These are phyloP conservation scores for Holcopasites calliopsidis DNA, from an alignment of 1,140 invertebrate genomes.

Conservation along the genomic window DNA sequence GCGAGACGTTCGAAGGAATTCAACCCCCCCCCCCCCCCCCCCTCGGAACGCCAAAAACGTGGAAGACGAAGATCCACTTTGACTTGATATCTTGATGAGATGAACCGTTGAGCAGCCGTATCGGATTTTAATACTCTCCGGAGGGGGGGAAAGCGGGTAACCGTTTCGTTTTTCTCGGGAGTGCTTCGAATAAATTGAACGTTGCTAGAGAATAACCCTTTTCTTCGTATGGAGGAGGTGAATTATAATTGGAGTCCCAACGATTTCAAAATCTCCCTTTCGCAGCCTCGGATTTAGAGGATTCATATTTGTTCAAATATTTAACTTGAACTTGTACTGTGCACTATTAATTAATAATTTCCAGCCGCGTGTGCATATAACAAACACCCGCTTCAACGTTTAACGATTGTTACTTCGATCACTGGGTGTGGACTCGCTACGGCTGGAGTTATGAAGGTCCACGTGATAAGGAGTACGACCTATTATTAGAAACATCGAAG, in stretches of 20 bases:
- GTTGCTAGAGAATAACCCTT: background rate
- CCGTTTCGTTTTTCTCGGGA: background rate
- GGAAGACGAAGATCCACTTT: slow-evolving; percentile 36
- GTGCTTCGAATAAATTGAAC: background rate
- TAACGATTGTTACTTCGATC: background rate
- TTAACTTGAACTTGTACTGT: no score
- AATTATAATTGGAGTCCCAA: background rate
- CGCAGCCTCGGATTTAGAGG: no score
- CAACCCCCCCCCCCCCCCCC: no score
- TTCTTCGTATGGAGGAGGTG: background rate
- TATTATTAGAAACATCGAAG: slow-evolving; percentile 15
- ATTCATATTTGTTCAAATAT: no score
- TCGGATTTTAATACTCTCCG: slow-evolving; percentile 4
- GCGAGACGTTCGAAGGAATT: no score
- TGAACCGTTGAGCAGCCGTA: background rate
- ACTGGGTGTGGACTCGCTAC: background rate
- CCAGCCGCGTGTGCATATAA: background rate
- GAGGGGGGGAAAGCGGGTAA: background rate
- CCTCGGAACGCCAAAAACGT: slow-evolving; percentile 21
- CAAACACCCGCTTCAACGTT: background rate
- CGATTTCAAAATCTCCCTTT: no score
- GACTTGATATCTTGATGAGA: slow-evolving; percentile 51
- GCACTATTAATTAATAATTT: no score
- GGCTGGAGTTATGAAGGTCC: no score
- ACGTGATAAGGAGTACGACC: background rate